Percentiles rank a stretch among this genome's conserved stretches.
Evolutionary conservation across 2,888 invertebrate genomes (phyloP).

Genomic region (Chloromyia formosa): DNA sequence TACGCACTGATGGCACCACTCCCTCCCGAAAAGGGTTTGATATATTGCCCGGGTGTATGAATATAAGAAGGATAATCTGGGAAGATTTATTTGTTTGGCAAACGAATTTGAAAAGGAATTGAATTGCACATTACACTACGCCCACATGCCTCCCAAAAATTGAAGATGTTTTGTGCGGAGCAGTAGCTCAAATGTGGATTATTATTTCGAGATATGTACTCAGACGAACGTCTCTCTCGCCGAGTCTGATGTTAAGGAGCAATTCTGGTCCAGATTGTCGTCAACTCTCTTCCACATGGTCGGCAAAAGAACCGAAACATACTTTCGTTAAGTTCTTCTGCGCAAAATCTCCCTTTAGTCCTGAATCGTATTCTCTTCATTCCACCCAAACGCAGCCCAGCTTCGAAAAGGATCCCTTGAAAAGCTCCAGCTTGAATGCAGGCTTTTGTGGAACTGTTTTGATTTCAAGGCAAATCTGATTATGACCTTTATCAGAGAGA

Average conservation of each 20-base stretch:
- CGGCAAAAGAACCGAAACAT: background rate
- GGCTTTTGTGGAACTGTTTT: conserved; percentile 24
- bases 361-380: background rate
- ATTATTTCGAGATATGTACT: conserved; percentile 24
- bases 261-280: no score
- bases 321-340: conserved; percentile 30
- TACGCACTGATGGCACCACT: conserved; percentile 17
- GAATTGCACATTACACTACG: conserved; percentile 27
- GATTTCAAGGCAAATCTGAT: conserved; percentile 39
- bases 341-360: conserved; percentile 27
- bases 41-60: conserved; percentile 39
- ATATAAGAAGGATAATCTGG: conserved; percentile 42
- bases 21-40: conserved; percentile 23
- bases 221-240: no score
- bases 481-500: conserved; percentile 25
- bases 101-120: conserved; percentile 42
- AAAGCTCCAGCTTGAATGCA: conserved; percentile 15
- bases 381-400: background rate
- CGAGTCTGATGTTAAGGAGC: no score
- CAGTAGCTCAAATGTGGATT: conserved; percentile 15
- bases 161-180: conserved; percentile 16
- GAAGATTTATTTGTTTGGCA: conserved; percentile 43
- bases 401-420: background rate
- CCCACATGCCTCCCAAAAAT: conserved; percentile 17
- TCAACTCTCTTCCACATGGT: no score